Evolutionary conservation across 2,797 vertebrate species (phyloP).

Genomic region (Acipenser oxyrinchus): DNA sequence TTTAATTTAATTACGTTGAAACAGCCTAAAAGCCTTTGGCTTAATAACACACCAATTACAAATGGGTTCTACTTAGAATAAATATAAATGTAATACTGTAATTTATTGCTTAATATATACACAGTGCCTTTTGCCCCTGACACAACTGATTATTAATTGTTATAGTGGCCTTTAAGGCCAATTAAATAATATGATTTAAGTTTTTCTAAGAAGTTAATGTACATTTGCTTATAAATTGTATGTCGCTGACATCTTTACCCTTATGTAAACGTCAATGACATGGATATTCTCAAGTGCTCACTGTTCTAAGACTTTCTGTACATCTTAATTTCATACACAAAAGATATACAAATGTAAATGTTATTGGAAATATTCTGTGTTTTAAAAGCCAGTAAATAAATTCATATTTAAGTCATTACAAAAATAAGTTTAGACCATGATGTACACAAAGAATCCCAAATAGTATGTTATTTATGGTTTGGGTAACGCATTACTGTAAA

Average conservation of each 20-base stretch:
- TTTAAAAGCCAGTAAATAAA: too few species aligned
- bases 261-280: conserved; percentile 54
- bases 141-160: conserved; percentile 95
- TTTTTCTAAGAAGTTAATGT: conserved; percentile 74
- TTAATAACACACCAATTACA: conserved; percentile 98
- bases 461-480: too few species aligned
- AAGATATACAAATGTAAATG: too few species aligned
- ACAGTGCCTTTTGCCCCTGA: conserved; percentile 72
- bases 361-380: too few species aligned
- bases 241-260: conserved; percentile 44
- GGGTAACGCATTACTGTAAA: too few species aligned
- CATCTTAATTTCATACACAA: not conserved
- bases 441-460: too few species aligned
- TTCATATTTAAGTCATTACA: too few species aligned
- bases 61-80: conserved; percentile 92
- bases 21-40: conserved; percentile 91
- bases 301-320: conserved; percentile 41
- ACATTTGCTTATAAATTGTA: conserved; percentile 67
- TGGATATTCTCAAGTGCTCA: conserved; percentile 37
- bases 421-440: too few species aligned
- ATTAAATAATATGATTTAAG: conserved; percentile 85
- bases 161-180: conserved; percentile 66
- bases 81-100: conserved; percentile 93
- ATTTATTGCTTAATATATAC: conserved; percentile 89
- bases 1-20: conserved; percentile 97